These are phyloP conservation scores for Chloroclysta siterata DNA, from an alignment of 2,888 invertebrate genomes.

Conservation along the genomic window DNA sequence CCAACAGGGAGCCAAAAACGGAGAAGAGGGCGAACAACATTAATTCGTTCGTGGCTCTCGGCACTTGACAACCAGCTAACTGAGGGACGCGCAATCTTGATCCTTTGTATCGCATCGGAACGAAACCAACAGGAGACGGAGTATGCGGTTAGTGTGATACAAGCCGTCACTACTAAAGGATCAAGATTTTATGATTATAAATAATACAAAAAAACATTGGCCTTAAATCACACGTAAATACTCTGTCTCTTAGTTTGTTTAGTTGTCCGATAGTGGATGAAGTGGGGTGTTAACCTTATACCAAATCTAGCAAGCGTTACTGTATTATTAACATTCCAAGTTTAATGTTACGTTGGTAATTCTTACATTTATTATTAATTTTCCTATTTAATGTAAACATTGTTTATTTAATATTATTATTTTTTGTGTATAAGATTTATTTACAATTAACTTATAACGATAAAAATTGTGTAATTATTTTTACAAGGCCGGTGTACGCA, in stretches of 20 bases:
- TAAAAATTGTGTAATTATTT: conserved; percentile 74
- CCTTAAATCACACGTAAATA: conserved; percentile 45
- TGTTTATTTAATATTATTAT: conserved; percentile 78
- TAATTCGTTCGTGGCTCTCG: conserved; percentile 91
- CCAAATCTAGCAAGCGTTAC: conserved; percentile 79
- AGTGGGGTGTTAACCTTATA: conserved; percentile 77
- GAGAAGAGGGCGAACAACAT: conserved; percentile 95
- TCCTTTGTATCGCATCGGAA: conserved; percentile 73
- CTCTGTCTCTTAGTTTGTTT: conserved; percentile 66
- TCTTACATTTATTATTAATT: conserved; percentile 61
- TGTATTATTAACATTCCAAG: conserved; percentile 83
- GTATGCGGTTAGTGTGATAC: conserved; percentile 52
- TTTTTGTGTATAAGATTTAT: conserved; percentile 82
- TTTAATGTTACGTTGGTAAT: conserved; percentile 74
- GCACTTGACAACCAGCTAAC: conserved; percentile 88
- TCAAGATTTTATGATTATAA: conserved; percentile 56
- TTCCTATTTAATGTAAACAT: conserved; percentile 64
- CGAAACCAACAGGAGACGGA: conserved; percentile 60
- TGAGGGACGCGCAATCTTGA: conserved; percentile 79
- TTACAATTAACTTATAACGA: conserved; percentile 80
- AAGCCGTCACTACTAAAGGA: conserved; percentile 60
- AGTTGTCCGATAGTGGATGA: conserved; percentile 56
- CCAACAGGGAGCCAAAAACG: conserved; percentile 90
- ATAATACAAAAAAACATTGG: conserved; percentile 43
- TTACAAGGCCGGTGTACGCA: conserved; percentile 78